A percentile compares a stretch with the other conserved stretches of the same genome.
phyloP scores from a whole-genome alignment of 2,113 vertebrate genomes.

The Trogon melanurus region DNA sequence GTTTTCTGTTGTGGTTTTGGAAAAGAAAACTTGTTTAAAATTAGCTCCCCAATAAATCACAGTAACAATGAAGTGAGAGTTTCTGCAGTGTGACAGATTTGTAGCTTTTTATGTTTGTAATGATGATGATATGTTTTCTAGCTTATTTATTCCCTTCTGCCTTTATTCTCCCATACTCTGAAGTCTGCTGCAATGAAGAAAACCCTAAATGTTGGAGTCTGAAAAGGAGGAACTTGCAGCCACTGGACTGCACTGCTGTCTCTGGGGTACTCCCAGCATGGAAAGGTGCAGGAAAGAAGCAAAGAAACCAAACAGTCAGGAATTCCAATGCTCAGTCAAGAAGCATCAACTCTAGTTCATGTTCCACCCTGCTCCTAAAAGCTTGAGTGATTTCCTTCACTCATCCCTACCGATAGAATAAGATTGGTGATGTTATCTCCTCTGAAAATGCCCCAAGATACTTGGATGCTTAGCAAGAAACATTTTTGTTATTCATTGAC shows the following conservation, averaged over 20 bases:
- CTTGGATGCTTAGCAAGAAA: background rate
- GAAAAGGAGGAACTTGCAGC: background rate
- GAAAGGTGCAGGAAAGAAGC: background rate
- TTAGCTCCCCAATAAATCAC: slow-evolving; percentile 81
- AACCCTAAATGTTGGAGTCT: background rate
- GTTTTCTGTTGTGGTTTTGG: slow-evolving; percentile 74
- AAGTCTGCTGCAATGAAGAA: slow-evolving; percentile 51
- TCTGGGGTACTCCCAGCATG: background rate
- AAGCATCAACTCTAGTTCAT: background rate
- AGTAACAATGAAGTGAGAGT: slow-evolving; percentile 77
- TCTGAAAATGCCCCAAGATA: background rate
- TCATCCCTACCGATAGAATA: background rate
- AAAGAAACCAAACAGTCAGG: background rate
- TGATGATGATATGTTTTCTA: slow-evolving; percentile 75
- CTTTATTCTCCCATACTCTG: slow-evolving; percentile 43
- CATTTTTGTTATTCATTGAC: background rate
- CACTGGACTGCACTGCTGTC: background rate
- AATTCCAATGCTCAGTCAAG: background rate
- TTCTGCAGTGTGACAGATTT: slow-evolving; percentile 78
- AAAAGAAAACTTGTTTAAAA: slow-evolving; percentile 76
- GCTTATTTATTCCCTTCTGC: slow-evolving; percentile 70
- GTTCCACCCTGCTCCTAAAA: background rate
- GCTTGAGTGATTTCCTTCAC: background rate
- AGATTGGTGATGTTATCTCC: background rate
- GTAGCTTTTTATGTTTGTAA: slow-evolving; percentile 81